Evolutionary conservation across 2,797 vertebrate species (phyloP).

Genomic region (Apogon talboti): DNA sequence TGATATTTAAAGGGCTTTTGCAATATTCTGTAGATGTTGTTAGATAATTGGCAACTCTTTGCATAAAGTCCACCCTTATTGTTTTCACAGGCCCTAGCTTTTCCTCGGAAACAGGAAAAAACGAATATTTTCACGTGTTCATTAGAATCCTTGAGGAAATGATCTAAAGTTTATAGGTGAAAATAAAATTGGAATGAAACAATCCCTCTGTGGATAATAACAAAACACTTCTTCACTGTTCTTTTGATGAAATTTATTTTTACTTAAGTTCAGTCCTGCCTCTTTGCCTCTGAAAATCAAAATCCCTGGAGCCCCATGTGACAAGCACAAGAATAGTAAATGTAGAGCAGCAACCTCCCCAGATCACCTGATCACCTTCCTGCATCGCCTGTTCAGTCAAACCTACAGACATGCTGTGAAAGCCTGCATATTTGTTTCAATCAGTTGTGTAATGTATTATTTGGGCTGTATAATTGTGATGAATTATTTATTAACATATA

Average conservation of each 20-base stretch:
- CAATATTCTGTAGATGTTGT: conserved; percentile 8
- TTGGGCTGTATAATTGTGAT: conserved; percentile 78
- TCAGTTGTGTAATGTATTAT: conserved; percentile 75
- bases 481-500: conserved; percentile 83
- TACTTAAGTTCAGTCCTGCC: conserved; percentile 29
- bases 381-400: conserved; percentile 41
- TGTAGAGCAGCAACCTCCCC: conserved; percentile 25
- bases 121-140: conserved; percentile 20
- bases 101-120: conserved; percentile 10
- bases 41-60: conserved; percentile 30
- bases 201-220: conserved; percentile 32
- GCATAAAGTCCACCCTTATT: conserved; percentile 4
- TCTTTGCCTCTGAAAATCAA: conserved; percentile 32
- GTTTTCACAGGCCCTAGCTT: conserved; percentile 13
- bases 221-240: conserved; percentile 19
- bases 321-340: conserved; percentile 45
- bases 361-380: conserved; percentile 31
- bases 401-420: conserved; percentile 65
- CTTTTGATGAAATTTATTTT: conserved; percentile 49
- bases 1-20: conserved; percentile 22
- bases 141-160: conserved; percentile 17
- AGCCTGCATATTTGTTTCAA: conserved; percentile 70
- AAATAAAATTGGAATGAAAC: conserved; percentile 25
- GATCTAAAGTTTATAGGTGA: conserved; percentile 26
- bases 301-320: conserved; percentile 20